Conservation (phyloP, 2,113 vertebrate species). For the Poeciliopsis turrubarensis region DNA sequence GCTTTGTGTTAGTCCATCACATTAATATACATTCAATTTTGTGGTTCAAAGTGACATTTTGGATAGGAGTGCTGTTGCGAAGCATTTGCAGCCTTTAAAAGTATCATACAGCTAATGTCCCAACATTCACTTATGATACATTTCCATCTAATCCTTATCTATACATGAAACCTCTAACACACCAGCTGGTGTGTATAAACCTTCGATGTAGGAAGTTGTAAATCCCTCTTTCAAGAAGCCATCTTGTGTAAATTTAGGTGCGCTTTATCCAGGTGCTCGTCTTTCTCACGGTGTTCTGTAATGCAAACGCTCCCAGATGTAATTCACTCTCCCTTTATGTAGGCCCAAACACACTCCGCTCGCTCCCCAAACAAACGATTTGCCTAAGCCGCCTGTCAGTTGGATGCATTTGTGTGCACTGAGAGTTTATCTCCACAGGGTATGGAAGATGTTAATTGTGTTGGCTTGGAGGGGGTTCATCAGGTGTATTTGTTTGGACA, state of each 20-base stretch:
- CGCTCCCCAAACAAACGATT: conserved; percentile 63
- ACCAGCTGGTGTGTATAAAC: conserved; percentile 20
- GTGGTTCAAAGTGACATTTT: not conserved
- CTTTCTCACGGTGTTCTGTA: conserved; percentile 60
- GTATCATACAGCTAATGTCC: not conserved
- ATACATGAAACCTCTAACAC: conserved; percentile 13
- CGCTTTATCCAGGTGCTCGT: conserved; percentile 48
- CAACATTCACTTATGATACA: not conserved
- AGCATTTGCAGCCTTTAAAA: not conserved
- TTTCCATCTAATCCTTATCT: conserved; percentile 12
- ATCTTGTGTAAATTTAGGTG: conserved; percentile 52
- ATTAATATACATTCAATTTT: not conserved
- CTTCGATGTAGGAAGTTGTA: conserved; percentile 27
- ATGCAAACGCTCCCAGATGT: conserved; percentile 59
- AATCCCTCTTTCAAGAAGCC: conserved; percentile 37
- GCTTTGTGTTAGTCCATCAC: not conserved
- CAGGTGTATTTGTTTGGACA: conserved; percentile 57
- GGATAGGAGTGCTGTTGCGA: not conserved
- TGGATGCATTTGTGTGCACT: conserved; percentile 67
- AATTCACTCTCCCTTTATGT: conserved; percentile 50
- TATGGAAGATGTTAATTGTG: conserved; percentile 70
- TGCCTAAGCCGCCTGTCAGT: conserved; percentile 70
- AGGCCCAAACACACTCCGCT: conserved; percentile 48
- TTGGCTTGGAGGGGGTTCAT: conserved; percentile 66
- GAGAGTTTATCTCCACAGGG: conserved; percentile 66